Conservation (phyloP, 2,888 invertebrate species). For the Amphipoea lucens region DNA sequence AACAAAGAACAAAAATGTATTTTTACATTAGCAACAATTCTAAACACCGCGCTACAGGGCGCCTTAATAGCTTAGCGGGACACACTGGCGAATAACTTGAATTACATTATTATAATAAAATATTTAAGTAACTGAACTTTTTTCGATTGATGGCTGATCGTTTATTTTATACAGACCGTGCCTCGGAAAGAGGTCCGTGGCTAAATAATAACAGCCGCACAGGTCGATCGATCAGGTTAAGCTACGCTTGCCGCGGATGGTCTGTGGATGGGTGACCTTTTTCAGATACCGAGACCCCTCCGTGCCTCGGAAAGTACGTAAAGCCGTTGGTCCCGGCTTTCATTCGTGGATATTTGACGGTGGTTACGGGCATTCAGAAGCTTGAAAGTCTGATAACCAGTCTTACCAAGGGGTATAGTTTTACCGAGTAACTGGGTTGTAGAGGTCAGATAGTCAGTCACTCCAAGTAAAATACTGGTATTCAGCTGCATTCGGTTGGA, state of each 20-base stretch:
- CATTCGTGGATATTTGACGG: background rate
- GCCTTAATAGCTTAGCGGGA: conserved; percentile 75
- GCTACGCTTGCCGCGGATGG: no score
- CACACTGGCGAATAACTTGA: conserved; percentile 65
- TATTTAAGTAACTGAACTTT: background rate
- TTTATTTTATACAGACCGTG: background rate
- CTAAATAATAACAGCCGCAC: no score
- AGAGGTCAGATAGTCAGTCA: background rate
- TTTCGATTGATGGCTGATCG: background rate
- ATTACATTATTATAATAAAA: background rate
- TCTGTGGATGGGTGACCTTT: no score
- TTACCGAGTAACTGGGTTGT: background rate
- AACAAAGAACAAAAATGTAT: conserved; percentile 78
- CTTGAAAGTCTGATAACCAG: background rate
- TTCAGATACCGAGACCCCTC: no score
- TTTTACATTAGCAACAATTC: conserved; percentile 83
- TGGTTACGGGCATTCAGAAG: background rate
- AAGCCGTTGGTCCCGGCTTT: no score
- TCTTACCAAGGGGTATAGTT: background rate
- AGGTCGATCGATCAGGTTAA: no score
- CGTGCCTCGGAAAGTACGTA: background rate
- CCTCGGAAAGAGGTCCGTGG: background rate
- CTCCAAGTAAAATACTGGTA: background rate
- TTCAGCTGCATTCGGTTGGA: background rate
- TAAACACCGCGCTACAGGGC: conserved; percentile 76